Conservation (phyloP, 2,113 vertebrate genomes). For the Capreolus pygargus region DNA sequence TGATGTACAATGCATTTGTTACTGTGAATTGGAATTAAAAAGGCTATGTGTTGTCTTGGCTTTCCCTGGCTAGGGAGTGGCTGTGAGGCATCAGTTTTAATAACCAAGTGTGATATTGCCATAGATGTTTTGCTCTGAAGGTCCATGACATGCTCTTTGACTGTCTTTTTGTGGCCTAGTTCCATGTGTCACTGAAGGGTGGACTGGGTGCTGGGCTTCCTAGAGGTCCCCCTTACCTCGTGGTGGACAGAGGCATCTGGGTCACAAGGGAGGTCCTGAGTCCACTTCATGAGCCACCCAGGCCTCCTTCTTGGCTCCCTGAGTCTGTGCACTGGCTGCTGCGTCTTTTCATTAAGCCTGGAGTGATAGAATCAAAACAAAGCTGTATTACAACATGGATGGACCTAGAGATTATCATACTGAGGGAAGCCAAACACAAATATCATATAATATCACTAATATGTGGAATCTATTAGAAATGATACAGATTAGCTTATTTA, state of each 20-base stretch:
- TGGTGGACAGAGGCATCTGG: background rate
- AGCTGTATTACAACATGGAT: background rate
- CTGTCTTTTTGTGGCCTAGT: background rate
- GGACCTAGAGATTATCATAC: background rate
- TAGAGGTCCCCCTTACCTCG: background rate
- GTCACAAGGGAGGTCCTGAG: background rate
- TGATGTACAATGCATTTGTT: background rate
- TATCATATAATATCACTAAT: background rate
- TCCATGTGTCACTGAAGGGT: background rate
- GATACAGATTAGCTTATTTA: background rate
- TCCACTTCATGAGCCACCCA: accelerated
- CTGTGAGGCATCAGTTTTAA: background rate
- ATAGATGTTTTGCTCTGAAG: background rate
- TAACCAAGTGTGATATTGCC: background rate
- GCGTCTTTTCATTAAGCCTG: background rate
- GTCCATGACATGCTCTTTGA: background rate
- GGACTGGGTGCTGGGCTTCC: background rate
- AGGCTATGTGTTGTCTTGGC: too few relatives aligned
- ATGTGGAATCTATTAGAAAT: background rate
- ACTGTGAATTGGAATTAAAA: background rate
- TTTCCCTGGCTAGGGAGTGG: background rate
- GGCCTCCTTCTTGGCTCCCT: background rate
- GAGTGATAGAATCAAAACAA: background rate
- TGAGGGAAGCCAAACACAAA: background rate
- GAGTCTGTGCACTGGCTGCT: background rate